These are phyloP conservation scores for Artibeus lituratus DNA, from an alignment of 2,797 vertebrate genomes.

Conservation along the genomic window DNA sequence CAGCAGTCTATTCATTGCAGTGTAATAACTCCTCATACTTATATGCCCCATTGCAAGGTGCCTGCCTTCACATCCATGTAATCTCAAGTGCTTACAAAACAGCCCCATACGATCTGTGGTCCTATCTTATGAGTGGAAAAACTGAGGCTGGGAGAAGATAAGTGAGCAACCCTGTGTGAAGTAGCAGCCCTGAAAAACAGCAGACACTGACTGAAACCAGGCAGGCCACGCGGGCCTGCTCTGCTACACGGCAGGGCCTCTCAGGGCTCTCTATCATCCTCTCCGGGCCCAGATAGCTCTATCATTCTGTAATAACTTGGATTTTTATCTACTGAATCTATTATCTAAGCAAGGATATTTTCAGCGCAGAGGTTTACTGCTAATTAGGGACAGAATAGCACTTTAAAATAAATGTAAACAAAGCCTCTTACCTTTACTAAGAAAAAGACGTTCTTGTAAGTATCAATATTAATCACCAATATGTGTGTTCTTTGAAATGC, in stretches of 20 bases:
- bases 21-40: neutral
- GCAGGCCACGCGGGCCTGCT: neutral
- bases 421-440: neutral
- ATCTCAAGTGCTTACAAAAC: neutral
- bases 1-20: neutral
- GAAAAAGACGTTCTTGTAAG: neutral
- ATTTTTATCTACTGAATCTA: neutral
- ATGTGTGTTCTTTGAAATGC: neutral
- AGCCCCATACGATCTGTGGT: neutral
- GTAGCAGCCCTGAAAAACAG: neutral
- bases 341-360: neutral
- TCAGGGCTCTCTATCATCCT: fast-evolving
- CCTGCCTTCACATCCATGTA: neutral
- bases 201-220: neutral
- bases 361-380: neutral
- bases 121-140: neutral
- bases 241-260: neutral
- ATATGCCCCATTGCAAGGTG: neutral
- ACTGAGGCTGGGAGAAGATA: neutral
- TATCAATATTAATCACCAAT: conserved; percentile 1
- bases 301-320: neutral
- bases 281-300: neutral
- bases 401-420: neutral
- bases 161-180: neutral
- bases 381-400: neutral